A percentile compares a stretch with the other conserved stretches of the same genome.
phyloP scores from a whole-genome alignment of 2,797 vertebrate species.

The Loris lydekkerianus region DNA sequence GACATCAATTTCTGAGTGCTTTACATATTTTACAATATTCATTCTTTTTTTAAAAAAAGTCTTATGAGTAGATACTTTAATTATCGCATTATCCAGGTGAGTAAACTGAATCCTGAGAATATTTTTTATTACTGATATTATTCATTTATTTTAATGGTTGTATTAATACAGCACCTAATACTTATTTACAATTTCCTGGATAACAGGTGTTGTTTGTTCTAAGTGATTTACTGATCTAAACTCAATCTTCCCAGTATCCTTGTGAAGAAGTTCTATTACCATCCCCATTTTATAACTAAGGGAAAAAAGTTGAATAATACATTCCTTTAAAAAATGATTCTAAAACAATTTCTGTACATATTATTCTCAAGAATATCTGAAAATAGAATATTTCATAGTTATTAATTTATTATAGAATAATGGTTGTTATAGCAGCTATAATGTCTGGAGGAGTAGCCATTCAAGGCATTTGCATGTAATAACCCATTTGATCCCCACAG shows the following conservation, averaged over 20 bases:
- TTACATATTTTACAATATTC: neutral
- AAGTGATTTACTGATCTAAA: neutral
- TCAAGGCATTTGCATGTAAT: neutral
- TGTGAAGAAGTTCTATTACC: neutral
- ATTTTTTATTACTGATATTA: neutral
- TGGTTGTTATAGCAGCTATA: neutral
- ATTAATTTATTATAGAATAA: neutral
- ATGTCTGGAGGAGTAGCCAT: neutral
- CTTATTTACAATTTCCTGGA: neutral
- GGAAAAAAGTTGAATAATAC: neutral
- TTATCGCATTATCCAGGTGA: neutral
- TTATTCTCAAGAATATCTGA: conserved; percentile 8
- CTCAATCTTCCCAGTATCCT: neutral
- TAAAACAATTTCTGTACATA: neutral
- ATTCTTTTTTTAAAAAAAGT: neutral
- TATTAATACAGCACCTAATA: neutral
- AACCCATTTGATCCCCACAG: neutral
- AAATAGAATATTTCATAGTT: neutral
- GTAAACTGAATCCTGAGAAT: conserved; percentile 4
- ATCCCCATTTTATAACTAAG: neutral
- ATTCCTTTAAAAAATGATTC: neutral
- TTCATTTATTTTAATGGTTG: neutral
- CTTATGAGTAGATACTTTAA: neutral
- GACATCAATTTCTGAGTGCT: neutral
- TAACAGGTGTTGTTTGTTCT: neutral